Base-by-base conservation (phyloP, 1,140 invertebrate species). In the Polypedilum pembai region DNA sequence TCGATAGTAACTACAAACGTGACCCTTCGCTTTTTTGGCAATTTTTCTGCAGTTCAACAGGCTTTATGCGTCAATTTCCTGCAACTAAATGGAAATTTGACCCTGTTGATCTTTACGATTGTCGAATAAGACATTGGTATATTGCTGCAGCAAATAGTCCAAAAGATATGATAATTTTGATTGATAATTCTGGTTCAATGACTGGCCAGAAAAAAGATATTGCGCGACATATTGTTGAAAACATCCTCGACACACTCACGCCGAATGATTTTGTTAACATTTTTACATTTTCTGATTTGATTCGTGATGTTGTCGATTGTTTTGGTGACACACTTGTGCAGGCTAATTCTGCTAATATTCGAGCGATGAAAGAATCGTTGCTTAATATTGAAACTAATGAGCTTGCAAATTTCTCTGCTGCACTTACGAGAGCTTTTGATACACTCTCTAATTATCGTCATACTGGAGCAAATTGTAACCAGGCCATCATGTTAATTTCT, bases 211-310 rank as follows among this genome's bases (percentile, higher is more conserved):
- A 95, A 76, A 89, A 92, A 79, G 92, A 95, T 83, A 98, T 99
- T 76, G 96, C 97, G 7, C 91, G 91, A 79, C 94, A 96, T 79
- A 94, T 98, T 17, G 93, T 98, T 56, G 90, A 93, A 74, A 95
- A 95, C 77, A 97, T 99, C 76, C 85, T 99, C 74, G 96, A 99
- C 77, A 99, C 98, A 0, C 88, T 99, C 20, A 96, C 93, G 75
- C 96, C 98, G 82, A 98, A 99, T 84, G 98, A 99, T 83, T 98
- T 95, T 84, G 96, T 99, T 76, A 98, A 98, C 82, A 92, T 99
- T 74, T 91, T 98, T 80, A 91, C 89, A 65, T 95, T 95, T 84
- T 89, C 89, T 75, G 89, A 93, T 75, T 85, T 86, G 69, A 91
- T 92, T 0, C 87, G 88, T 77, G 87, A 91, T 81, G 86, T 95